Evolutionary conservation across 2,888 invertebrate species (phyloP).

Genomic region (Phengaris alcon): DNA sequence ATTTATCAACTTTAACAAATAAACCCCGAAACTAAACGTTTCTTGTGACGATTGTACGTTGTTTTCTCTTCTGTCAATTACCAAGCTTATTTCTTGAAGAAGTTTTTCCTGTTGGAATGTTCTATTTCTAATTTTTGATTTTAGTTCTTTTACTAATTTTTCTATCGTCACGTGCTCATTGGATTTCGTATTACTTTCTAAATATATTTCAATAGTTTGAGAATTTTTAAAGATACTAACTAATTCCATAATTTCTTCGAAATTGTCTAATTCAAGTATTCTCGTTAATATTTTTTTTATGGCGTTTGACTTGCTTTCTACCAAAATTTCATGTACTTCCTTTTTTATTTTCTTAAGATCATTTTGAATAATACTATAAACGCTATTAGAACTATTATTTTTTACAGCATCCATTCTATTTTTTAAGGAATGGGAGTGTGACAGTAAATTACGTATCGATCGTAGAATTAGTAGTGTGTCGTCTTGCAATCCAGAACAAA

Average conservation of each 20-base stretch:
- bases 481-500: slow-evolving; percentile 19
- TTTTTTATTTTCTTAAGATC: slow-evolving; percentile 24
- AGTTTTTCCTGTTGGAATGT: slow-evolving; percentile 14
- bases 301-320: slow-evolving; percentile 3
- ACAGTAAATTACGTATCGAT: slow-evolving; percentile 18
- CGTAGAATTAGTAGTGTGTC: slow-evolving; percentile 1
- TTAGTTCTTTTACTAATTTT: neutral
- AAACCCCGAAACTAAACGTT: neutral
- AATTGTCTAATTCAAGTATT: neutral
- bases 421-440: neutral
- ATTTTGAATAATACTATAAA: slow-evolving; percentile 21
- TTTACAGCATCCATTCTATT: neutral
- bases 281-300: neutral
- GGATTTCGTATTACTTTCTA: neutral
- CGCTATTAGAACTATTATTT: neutral
- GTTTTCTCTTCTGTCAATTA: neutral
- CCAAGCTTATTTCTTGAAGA: slow-evolving; percentile 9
- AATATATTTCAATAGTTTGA: neutral
- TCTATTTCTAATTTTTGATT: slow-evolving; percentile 5
- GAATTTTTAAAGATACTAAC: neutral
- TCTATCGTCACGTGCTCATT: neutral
- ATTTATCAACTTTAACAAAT: neutral
- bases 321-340: neutral
- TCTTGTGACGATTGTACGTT: neutral
- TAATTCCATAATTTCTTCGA: neutral